phyloP scores from a whole-genome alignment of 2,113 vertebrate genomes.

The Chaetodon auriga region DNA sequence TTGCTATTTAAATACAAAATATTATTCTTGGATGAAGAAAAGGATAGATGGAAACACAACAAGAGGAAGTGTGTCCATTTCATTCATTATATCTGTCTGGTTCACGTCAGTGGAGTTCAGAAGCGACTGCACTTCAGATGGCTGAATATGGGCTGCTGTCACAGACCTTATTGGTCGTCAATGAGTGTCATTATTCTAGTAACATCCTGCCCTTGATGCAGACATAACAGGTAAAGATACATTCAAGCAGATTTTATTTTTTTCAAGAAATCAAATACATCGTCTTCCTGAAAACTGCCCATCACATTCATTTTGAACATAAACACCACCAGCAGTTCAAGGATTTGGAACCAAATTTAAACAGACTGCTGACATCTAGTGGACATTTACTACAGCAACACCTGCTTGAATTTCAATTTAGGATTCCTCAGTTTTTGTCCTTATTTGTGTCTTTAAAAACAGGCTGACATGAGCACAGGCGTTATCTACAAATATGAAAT shows the following conservation, averaged over 20 bases:
- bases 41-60: slow-evolving; percentile 73
- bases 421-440: background rate
- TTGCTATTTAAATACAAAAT: slow-evolving; percentile 83
- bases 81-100: slow-evolving; percentile 20
- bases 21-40: slow-evolving; percentile 80
- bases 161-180: background rate
- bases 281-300: background rate
- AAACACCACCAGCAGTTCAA: background rate
- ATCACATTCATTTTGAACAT: background rate
- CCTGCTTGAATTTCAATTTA: background rate
- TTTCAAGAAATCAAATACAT: slow-evolving; percentile 13
- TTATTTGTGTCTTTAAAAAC: background rate
- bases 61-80: slow-evolving; percentile 71
- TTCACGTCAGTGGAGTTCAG: background rate
- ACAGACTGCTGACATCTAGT: slow-evolving; percentile 62
- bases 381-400: slow-evolving; percentile 41
- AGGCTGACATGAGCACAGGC: background rate
- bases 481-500: background rate
- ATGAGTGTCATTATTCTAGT: background rate
- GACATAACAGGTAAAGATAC: background rate
- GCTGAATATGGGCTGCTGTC: background rate
- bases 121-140: background rate
- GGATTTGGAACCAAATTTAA: background rate
- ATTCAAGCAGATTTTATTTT: slow-evolving; percentile 2
- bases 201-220: background rate